A percentile compares a stretch with the other conserved stretches of the same genome.
Conservation (phyloP, 2,113 vertebrate genomes). For the Bubo bubo region DNA sequence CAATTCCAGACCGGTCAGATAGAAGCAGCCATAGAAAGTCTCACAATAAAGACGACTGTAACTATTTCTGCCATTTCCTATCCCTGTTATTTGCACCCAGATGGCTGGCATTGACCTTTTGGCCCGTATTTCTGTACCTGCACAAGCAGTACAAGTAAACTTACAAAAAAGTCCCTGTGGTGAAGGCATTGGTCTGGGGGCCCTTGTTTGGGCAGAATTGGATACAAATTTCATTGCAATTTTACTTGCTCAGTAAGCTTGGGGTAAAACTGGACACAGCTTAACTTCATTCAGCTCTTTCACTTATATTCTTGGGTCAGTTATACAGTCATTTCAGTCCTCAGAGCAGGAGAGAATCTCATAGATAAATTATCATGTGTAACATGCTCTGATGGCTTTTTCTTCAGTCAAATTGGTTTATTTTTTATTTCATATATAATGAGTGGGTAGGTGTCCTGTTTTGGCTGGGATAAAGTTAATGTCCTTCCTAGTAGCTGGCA, state of each 20-base stretch:
- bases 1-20: neutral
- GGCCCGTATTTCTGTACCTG: neutral
- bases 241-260: neutral
- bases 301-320: neutral
- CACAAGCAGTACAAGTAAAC: neutral
- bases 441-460: neutral
- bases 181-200: neutral
- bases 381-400: neutral
- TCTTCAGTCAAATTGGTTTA: neutral
- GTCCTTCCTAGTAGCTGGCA: too few species aligned
- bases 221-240: neutral
- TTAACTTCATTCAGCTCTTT: neutral
- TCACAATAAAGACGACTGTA: neutral
- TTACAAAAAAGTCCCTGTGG: neutral
- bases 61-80: neutral
- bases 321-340: neutral
- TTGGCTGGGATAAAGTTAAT: too few species aligned
- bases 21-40: neutral
- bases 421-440: neutral
- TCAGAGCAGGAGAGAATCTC: neutral
- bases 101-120: neutral
- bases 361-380: neutral
- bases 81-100: neutral
- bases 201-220: neutral
- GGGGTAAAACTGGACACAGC: neutral